Conservation (phyloP, 2,113 vertebrate genomes). For the Melospiza georgiana region DNA sequence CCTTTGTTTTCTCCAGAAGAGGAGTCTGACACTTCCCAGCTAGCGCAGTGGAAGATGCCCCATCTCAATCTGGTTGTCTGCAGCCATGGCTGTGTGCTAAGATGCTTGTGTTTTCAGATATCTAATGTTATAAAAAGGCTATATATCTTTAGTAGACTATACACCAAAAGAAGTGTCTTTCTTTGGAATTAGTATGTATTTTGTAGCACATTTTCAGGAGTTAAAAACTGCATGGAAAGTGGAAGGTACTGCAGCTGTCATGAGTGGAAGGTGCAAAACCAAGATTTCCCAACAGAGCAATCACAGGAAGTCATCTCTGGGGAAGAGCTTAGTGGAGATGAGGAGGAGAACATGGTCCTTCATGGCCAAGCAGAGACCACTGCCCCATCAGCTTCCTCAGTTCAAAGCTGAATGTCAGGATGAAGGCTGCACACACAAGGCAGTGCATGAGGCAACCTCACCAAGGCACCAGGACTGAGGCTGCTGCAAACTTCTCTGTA, state of each 20-base stretch:
- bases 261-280: neutral
- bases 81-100: neutral
- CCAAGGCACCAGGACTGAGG: fast-evolving
- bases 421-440: neutral
- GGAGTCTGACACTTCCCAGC: neutral
- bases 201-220: neutral
- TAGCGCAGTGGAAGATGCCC: neutral
- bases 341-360: neutral
- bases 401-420: neutral
- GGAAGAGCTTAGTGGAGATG: neutral
- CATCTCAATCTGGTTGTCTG: neutral
- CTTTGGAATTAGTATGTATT: neutral
- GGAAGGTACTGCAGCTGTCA: neutral
- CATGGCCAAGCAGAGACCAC: neutral
- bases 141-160: neutral
- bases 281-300: neutral
- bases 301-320: neutral
- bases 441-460: fast-evolving
- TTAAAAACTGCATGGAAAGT: neutral
- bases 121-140: neutral
- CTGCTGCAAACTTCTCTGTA: neutral
- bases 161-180: neutral
- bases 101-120: neutral
- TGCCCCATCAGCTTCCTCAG: neutral
- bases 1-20: neutral